Evolutionary conservation across 2,888 invertebrate genomes (phyloP), one percentile per base, ranked within the genome.

Genomic region (Agrochola litura): DNA sequence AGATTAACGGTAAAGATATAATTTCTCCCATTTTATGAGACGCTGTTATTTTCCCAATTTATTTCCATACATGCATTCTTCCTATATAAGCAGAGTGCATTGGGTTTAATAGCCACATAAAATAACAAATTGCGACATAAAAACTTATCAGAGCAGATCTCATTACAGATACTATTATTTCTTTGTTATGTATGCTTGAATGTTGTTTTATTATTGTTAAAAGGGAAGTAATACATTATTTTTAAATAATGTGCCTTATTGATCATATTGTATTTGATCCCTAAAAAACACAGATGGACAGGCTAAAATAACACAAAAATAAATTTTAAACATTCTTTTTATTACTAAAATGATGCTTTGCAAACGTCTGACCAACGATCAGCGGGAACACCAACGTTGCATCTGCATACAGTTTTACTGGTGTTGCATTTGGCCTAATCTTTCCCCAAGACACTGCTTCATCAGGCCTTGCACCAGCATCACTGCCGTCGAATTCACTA

Each of bases 391-490:
- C 97, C 67, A 99, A 96, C 58, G 98, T 98, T 6, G 99, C 99
- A 94, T 99, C 99, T 0, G 98, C 99, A 96, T 98, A 99, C 37
- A 99, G 97, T 95, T 99, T 99, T 0, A 99, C 99, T 0, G 99
- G 99, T 46, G 97, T 97, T 0, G 99, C 99, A 82, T 98, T 98
- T 84, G 98, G 97, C 90, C 98, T 98, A 79, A 99, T 99, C 97
- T 99, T 99, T 0, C 99, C 99, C 99, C 99, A 99, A 6, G 99
- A 99, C 1, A 99, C 97, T 0, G 99, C 99, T 95, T 99, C 99
- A 96, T 99, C 99, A 0, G 99, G 99, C 77, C 98, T 97, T 0
- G 99, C 99, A 0, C 99, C 99, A 54, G 99, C 98, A 94, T 99
- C 99, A 92, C 99, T 99, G 0, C 99, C 99, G 96, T 99, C 99